These are phyloP conservation scores for Zygothrica quintamaculata DNA, from an alignment of 2,888 invertebrate genomes.

Conservation along the genomic window DNA sequence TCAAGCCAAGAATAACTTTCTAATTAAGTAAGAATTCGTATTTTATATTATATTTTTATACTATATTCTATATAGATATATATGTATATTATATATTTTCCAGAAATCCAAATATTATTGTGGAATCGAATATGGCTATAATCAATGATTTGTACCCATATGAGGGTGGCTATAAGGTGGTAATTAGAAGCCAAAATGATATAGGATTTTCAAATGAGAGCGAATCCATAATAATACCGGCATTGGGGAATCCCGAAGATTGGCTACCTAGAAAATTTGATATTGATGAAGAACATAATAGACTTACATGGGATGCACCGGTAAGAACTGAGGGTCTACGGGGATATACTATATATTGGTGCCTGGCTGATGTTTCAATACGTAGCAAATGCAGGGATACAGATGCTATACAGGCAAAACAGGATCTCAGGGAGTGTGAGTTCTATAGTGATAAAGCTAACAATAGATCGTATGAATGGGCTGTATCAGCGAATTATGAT, in stretches of 20 bases:
- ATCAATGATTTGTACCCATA: constrained; percentile 1
- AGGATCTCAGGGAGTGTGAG: background rate
- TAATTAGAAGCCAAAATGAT: constrained; percentile 39
- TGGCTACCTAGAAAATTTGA: constrained; percentile 4
- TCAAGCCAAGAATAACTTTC: constrained; percentile 42
- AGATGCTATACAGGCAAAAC: background rate
- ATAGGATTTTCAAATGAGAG: constrained; percentile 30
- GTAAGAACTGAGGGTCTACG: background rate
- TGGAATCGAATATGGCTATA: constrained; percentile 17
- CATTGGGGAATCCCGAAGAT: background rate
- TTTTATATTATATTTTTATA: background rate
- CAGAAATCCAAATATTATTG: constrained; percentile 7
- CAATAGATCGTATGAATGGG: constrained; percentile 18
- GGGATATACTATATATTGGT: constrained; percentile 45
- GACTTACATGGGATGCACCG: constrained; percentile 27
- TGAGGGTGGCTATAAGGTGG: background rate
- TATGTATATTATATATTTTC: background rate
- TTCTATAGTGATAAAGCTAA: background rate
- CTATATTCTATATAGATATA: too few species aligned
- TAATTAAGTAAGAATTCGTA: constrained; percentile 56
- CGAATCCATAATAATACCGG: constrained; percentile 32
- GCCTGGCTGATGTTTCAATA: background rate
- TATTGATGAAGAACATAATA: fast-evolving
- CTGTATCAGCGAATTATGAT: constrained; percentile 36
- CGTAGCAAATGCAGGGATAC: constrained; percentile 11